Evolutionary conservation across 2,797 vertebrate species (phyloP).

Genomic region (Onychomys leucogaster): DNA sequence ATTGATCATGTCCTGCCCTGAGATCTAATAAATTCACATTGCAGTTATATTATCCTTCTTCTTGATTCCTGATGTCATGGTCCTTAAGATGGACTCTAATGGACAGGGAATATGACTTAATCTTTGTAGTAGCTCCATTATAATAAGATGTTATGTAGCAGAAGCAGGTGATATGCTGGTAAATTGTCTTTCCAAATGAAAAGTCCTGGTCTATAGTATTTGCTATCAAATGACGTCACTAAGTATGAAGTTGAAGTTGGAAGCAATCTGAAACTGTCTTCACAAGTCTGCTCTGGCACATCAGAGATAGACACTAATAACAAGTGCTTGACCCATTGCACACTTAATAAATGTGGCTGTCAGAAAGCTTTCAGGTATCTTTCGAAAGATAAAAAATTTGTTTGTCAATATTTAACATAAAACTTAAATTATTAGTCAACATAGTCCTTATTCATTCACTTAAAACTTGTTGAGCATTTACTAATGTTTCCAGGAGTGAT

Average conservation of each 20-base stretch:
- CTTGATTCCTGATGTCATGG: neutral
- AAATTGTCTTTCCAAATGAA: neutral
- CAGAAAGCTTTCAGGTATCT: neutral
- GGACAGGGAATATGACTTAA: neutral
- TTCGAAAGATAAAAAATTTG: neutral
- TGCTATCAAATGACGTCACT: neutral
- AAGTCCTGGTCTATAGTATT: neutral
- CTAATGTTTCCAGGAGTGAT: neutral
- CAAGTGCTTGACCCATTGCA: neutral
- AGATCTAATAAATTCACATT: neutral
- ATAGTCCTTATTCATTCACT: neutral
- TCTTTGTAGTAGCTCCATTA: neutral
- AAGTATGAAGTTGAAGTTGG: slow-evolving; percentile 11
- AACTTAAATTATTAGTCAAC: neutral
- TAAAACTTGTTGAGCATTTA: neutral
- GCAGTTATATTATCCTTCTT: neutral
- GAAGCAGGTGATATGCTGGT: neutral
- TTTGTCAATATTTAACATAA: neutral
- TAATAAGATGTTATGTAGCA: neutral
- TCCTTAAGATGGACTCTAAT: neutral
- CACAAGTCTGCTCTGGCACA: neutral
- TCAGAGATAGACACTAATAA: neutral
- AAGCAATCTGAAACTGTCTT: neutral
- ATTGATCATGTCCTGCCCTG: neutral
- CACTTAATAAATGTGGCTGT: neutral